These are phyloP conservation scores for Pachyramphus minor DNA, from an alignment of 2,113 vertebrate species.

Conservation along the genomic window DNA sequence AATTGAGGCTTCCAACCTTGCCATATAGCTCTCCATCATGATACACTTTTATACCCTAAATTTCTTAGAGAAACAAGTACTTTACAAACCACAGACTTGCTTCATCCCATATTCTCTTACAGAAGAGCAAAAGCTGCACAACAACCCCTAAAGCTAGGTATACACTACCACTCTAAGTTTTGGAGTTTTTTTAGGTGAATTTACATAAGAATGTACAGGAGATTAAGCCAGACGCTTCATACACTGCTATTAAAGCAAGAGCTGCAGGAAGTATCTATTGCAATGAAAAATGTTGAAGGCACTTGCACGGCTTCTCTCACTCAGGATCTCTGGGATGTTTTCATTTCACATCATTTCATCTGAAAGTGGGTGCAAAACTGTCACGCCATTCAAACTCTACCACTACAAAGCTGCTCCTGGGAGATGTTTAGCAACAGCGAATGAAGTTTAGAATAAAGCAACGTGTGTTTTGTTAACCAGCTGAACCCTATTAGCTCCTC, in stretches of 20 bases:
- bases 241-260: neutral
- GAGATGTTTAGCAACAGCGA: neutral
- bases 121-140: neutral
- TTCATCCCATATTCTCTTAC: neutral
- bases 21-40: neutral
- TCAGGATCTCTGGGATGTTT: neutral
- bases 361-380: neutral
- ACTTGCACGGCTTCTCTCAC: neutral
- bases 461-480: neutral
- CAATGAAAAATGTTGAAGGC: constrained; percentile 1
- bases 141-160: neutral
- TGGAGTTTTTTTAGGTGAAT: neutral
- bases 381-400: neutral
- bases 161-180: neutral
- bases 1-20: neutral
- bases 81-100: neutral
- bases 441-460: neutral
- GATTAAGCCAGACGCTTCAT: neutral
- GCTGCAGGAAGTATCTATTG: neutral
- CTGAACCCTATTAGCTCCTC: neutral
- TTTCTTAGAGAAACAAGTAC: neutral
- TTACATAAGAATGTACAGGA: neutral
- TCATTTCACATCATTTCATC: neutral
- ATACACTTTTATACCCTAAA: neutral
- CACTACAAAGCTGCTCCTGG: neutral